Base-by-base conservation (phyloP, 2,888 invertebrate species). In the Dastarcus helophoroides region DNA sequence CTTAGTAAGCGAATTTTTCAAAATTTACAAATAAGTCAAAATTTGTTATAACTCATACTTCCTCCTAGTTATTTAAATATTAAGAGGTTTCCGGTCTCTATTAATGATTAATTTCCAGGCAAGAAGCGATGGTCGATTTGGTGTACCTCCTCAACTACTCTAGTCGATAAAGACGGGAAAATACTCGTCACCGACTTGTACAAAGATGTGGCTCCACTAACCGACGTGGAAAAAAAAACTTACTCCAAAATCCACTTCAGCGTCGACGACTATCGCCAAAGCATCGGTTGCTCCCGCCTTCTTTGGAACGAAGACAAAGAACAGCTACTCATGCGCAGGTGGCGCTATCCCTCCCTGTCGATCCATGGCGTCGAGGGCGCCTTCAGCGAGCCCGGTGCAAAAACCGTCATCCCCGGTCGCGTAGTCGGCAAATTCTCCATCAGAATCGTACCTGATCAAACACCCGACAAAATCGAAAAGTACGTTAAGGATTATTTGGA, bases 391-490 rank as follows among this genome's bases (percentile, higher is more conserved):
- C 72, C 84, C 1, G 97, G 97, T n/a, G 79, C 82, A 11, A 97
- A 97, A 60, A 97, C 97, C 31, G 94, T 97, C 0, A 95, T 91
- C 49, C 90, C 90, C 0, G 73, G 79, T 25, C 86, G 89, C 63
- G 94, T 97, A 1, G 80, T 77, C 48, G 97, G 95, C 12, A 98
- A 98, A 63, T 98, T 98, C 65, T 95, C 95, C 0, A 80, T 98
- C 42, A 76, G 98, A 31, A 76, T 93, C 45, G 97, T 98, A n/a
- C 97, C 97, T 1, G 69, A 95, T 57, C 93, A 94, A 69, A 72
- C 75, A 30, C 91, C 93, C 0, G 74, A 75, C 3, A 75, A 80
- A 47, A 76, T 94, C n/a, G 79, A 80, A 44, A 68, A 81, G 46
- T 71, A 78, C 38, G 94, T 95, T 5, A 68, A 72, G 21, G 70